Conservation (phyloP, 2,888 invertebrate genomes). For the Machimus atricapillus region DNA sequence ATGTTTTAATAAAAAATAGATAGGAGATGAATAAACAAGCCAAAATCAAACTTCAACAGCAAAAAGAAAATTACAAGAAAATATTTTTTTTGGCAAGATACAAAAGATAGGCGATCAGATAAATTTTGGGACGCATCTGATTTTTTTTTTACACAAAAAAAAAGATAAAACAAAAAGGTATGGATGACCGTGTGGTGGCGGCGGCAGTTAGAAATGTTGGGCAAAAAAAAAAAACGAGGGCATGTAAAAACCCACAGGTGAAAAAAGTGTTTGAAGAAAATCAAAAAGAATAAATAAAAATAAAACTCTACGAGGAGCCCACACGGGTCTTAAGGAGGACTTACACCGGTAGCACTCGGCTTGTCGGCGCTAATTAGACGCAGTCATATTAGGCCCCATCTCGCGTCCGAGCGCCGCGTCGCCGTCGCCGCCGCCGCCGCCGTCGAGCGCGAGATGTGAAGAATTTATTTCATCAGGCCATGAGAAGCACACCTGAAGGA, state of each 20-base stretch:
- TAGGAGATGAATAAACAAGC: too few species aligned
- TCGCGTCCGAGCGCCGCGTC: background rate
- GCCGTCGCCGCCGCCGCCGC: too few species aligned
- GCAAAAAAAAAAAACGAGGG: background rate
- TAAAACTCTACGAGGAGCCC: background rate
- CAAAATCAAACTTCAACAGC: too few species aligned
- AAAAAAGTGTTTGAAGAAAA: background rate
- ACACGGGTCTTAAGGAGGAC: background rate
- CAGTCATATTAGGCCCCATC: conserved; percentile 7
- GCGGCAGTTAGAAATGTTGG: background rate
- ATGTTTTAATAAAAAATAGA: too few species aligned
- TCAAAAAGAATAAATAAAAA: background rate
- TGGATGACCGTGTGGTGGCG: background rate
- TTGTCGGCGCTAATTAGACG: conserved; percentile 17
- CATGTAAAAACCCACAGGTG: background rate
- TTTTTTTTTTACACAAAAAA: background rate
- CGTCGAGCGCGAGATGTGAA: too few species aligned
- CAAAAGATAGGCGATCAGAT: background rate
- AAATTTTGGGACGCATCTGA: background rate
- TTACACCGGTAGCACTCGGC: conserved; percentile 3
- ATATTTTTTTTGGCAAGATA: background rate
- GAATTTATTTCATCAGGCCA: background rate
- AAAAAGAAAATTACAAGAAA: too few species aligned
- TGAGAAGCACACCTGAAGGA: background rate
- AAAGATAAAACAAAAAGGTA: background rate